phyloP scores from a whole-genome alignment of 2,888 invertebrate genomes.

The Eumerus sabulonum region DNA sequence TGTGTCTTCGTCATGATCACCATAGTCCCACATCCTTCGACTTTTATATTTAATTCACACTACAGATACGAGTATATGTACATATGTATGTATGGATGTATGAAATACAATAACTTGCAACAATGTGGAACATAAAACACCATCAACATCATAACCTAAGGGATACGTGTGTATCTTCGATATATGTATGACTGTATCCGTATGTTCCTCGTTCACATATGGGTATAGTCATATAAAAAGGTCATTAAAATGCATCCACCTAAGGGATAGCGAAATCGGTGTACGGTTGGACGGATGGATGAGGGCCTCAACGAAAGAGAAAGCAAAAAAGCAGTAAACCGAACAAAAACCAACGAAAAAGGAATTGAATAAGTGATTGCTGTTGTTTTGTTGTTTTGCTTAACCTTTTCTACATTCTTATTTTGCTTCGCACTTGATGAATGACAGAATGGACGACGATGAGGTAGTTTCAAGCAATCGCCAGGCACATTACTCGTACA shows the following conservation, averaged over 20 bases:
- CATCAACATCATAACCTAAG: constrained; percentile 59
- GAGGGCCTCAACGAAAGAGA: constrained; percentile 8
- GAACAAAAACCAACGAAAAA: constrained; percentile 14
- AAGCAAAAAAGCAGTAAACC: constrained; percentile 10
- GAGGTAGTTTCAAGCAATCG: constrained; percentile 41
- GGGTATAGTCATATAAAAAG: constrained; percentile 33
- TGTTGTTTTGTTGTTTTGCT: no score
- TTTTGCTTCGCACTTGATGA: constrained; percentile 27
- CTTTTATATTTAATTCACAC: constrained; percentile 56
- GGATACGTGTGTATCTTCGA: no score
- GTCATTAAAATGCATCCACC: constrained; percentile 69
- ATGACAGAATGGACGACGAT: constrained; percentile 35
- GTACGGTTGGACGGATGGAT: constrained; percentile 51
- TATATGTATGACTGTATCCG: no score
- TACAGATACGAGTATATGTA: constrained; percentile 35
- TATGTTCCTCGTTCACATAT: no score
- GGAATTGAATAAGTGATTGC: constrained; percentile 63
- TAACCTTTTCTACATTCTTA: no score
- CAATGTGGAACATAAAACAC: constrained; percentile 68
- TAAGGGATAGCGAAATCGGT: constrained; percentile 66
- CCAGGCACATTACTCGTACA: constrained; percentile 46
- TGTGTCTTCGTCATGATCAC: constrained; percentile 54
- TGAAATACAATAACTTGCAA: constrained; percentile 46
- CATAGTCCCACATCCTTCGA: constrained; percentile 48
- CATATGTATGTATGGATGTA: no score